Conservation (phyloP, 2,113 vertebrate genomes). For the Ptilonorhynchus violaceus region DNA sequence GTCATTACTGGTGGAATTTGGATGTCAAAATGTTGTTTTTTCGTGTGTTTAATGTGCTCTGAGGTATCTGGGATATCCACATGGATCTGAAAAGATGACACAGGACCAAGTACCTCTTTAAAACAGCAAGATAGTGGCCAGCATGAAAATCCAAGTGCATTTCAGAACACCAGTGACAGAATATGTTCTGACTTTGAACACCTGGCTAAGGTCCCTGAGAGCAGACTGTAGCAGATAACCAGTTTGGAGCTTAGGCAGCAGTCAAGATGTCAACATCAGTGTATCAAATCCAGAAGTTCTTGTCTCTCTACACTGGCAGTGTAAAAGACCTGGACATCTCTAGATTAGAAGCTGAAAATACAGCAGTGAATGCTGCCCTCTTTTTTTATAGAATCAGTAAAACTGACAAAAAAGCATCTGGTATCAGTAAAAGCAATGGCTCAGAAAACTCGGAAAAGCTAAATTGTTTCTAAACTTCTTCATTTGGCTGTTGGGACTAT, state of each 20-base stretch:
- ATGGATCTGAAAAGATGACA: neutral
- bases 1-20: neutral
- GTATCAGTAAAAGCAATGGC: neutral
- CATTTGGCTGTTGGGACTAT: neutral
- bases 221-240: neutral
- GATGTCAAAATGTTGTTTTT: neutral
- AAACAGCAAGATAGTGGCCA: neutral
- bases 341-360: neutral
- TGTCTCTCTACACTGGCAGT: neutral
- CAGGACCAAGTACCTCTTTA: neutral
- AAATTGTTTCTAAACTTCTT: neutral
- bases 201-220: neutral
- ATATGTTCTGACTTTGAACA: neutral
- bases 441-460: neutral
- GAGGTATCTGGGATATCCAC: neutral
- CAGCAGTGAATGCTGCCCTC: neutral
- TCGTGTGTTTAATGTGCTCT: neutral
- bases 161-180: neutral
- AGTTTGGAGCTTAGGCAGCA: neutral
- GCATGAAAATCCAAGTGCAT: rapidly evolving
- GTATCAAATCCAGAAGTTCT: neutral
- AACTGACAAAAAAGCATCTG: neutral
- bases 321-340: neutral
- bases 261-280: neutral
- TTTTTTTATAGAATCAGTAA: neutral